Percentiles rank a stretch among this genome's conserved stretches.
These are phyloP conservation scores for Tetramorium simillimum DNA, from an alignment of 1,140 invertebrate genomes.

Conservation along the genomic window DNA sequence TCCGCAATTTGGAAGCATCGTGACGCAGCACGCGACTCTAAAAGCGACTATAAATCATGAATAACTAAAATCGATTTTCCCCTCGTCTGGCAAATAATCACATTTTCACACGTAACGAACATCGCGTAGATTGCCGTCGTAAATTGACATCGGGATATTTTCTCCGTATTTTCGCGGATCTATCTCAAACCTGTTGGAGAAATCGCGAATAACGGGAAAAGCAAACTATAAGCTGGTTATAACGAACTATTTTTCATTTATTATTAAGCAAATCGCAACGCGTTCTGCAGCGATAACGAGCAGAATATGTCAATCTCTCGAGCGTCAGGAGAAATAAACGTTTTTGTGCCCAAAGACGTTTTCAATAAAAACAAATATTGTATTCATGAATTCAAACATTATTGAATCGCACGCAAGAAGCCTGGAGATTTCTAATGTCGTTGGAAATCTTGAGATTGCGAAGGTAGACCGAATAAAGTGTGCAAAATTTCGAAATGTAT, in stretches of 20 bases:
- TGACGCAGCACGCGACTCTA: not conserved
- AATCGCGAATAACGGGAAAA: slow-evolving; percentile 22
- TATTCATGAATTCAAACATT: not conserved
- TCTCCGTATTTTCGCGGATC: not conserved
- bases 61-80: slow-evolving; percentile 38
- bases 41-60: slow-evolving; percentile 48
- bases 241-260: slow-evolving; percentile 14
- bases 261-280: not conserved
- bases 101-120: slow-evolving; percentile 63
- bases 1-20: not conserved
- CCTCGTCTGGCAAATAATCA: slow-evolving; percentile 32
- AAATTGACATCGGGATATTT: slow-evolving; percentile 32
- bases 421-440: not conserved
- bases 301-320: not conserved
- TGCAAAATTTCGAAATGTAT: not conserved
- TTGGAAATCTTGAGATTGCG: not conserved
- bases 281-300: not conserved
- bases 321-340: not conserved
- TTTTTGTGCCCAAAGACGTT: not conserved
- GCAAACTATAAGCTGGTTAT: not conserved
- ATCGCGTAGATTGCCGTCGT: slow-evolving; percentile 25
- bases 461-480: not conserved
- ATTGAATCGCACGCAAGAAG: not conserved
- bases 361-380: not conserved
- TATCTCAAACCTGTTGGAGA: slow-evolving; percentile 1